A percentile compares a stretch with the other conserved stretches of the same genome.
Conservation (phyloP, 1,140 invertebrate species). For the Dufourea novaeangliae region DNA sequence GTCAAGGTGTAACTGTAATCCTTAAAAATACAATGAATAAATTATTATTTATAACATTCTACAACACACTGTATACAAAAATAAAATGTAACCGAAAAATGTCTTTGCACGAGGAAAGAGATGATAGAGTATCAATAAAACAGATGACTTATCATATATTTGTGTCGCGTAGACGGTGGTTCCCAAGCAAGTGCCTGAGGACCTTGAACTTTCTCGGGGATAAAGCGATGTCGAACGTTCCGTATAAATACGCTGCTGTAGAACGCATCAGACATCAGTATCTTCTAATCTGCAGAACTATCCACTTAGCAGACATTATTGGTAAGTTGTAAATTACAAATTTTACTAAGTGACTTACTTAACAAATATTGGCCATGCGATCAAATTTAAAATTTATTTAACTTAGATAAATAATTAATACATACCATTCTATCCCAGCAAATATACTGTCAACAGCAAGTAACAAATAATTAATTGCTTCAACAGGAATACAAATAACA, state of each 20-base stretch:
- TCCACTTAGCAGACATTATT: neutral
- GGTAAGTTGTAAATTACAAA: constrained; percentile 6
- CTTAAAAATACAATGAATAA: neutral
- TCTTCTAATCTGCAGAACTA: too few relatives aligned
- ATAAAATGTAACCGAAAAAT: neutral
- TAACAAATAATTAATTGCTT: neutral
- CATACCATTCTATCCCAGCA: neutral
- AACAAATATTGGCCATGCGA: too few relatives aligned
- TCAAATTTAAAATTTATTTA: too few relatives aligned
- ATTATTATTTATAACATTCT: neutral
- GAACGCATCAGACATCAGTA: neutral
- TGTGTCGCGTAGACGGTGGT: neutral
- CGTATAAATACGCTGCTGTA: constrained; percentile 23
- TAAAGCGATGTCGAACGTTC: neutral
- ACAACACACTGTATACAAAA: neutral
- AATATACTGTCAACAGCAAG: neutral
- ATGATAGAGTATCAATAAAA: neutral
- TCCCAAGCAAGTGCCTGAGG: neutral
- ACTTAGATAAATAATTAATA: too few relatives aligned
- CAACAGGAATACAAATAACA: neutral
- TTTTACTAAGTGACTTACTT: neutral
- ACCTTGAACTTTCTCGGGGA: constrained; percentile 14
- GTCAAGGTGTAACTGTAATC: too few relatives aligned
- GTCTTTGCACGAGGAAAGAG: neutral
- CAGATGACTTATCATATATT: neutral